phyloP scores from a whole-genome alignment of 2,888 invertebrate species.

The Nymphalis c-album region DNA sequence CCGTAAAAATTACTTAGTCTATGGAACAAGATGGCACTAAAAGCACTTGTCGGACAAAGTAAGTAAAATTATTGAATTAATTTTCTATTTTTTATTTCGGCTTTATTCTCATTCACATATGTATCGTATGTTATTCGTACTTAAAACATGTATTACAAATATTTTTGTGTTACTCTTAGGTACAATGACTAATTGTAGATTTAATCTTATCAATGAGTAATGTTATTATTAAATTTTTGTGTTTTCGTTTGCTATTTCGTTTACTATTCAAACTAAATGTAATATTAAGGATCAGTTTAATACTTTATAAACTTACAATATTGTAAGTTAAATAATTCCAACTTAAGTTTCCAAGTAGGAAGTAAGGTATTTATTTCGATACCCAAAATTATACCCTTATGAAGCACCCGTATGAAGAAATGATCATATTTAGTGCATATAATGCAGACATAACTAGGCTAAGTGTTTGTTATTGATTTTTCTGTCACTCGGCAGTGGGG shows the following conservation, averaged over 20 bases:
- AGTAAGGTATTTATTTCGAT: too few relatives aligned
- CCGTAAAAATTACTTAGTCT: conserved; percentile 52
- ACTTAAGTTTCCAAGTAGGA: too few relatives aligned
- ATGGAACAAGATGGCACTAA: conserved; percentile 89
- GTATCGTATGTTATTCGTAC: background rate
- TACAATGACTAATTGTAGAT: conserved; percentile 6
- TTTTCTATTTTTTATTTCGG: conserved; percentile 7
- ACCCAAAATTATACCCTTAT: too few relatives aligned
- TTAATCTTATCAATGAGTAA: conserved; percentile 55
- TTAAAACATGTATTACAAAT: background rate
- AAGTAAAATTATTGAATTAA: conserved; percentile 75
- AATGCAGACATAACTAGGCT: conserved; percentile 34
- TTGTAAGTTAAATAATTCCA: too few relatives aligned
- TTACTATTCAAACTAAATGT: background rate
- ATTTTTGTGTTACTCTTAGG: background rate
- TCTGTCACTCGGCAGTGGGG: conserved; percentile 39
- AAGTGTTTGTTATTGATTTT: conserved; percentile 44
- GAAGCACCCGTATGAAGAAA: too few relatives aligned
- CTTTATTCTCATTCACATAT: background rate
- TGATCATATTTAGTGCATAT: conserved; percentile 8
- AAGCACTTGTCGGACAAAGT: conserved; percentile 93
- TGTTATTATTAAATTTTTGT: conserved; percentile 38
- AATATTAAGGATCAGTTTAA: too few relatives aligned
- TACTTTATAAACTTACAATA: too few relatives aligned
- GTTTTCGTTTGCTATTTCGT: background rate